Conservation (phyloP, 2,888 invertebrate genomes). For the Gymnoscelis rufifasciata region DNA sequence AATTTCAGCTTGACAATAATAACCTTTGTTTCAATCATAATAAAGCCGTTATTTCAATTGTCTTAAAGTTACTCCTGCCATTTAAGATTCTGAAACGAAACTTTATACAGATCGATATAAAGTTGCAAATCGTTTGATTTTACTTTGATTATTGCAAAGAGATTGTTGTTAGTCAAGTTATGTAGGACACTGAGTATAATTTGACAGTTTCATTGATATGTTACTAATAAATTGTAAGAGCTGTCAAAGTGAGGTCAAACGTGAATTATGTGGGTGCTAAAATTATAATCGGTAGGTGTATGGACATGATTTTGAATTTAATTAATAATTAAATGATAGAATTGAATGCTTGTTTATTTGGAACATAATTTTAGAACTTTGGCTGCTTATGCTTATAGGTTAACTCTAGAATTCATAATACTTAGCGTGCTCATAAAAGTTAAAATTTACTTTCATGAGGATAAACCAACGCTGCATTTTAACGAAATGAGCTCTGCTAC, state of each 20-base stretch:
- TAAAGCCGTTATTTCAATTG: neutral
- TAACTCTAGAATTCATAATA: too few relatives aligned
- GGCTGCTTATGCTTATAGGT: too few relatives aligned
- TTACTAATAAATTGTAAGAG: slow-evolving; percentile 30
- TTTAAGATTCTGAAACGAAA: too few relatives aligned
- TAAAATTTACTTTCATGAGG: too few relatives aligned
- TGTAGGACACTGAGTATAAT: slow-evolving; percentile 38
- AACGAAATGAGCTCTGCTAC: too few relatives aligned
- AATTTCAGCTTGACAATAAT: neutral
- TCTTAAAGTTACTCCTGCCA: neutral
- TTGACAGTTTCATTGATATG: slow-evolving; percentile 40
- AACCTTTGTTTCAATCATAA: neutral
- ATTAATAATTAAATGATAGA: neutral
- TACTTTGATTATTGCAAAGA: neutral
- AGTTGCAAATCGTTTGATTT: too few relatives aligned
- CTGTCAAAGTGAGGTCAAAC: slow-evolving; percentile 29
- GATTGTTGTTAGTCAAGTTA: slow-evolving; percentile 16
- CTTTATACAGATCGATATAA: too few relatives aligned
- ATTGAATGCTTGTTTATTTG: too few relatives aligned
- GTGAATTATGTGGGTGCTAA: slow-evolving; percentile 19
- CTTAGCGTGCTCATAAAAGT: too few relatives aligned
- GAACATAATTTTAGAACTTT: too few relatives aligned
- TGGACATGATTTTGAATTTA: slow-evolving; percentile 30
- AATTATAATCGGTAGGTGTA: slow-evolving; percentile 10
- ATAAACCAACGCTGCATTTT: too few relatives aligned